Base-by-base conservation (phyloP, 2,888 invertebrate species). In the Idaea dimidiata region DNA sequence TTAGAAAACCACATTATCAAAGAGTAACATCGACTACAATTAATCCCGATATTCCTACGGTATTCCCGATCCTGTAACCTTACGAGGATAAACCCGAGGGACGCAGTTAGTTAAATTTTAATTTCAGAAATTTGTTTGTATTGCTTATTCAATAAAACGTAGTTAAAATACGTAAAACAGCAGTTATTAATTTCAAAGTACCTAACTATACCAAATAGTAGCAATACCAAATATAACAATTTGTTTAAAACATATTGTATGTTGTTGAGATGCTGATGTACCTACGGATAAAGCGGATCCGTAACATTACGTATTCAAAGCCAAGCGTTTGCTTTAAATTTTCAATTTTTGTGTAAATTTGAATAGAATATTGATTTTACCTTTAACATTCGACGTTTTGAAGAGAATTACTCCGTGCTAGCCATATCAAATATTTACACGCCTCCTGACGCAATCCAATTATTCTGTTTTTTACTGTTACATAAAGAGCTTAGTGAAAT, bases 301-400 rank as follows among this genome's bases (percentile, higher is more conserved):
- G 60, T 70, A 66, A 66, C 72, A 78, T 81, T 78, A 62, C 69
- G 74, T 69, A 80, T 80, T 78, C 80, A 65, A 61, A 67, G 65
- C 65, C 66, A 72, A 61, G 65, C 71, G 67, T 70, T 68, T 69
- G 70, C 62, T 71, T 71, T 66, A 72, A 68, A 70, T 72, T 76
- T 77, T 78, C 67, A 68, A 75, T 73, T 78, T 77, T 79, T 67
- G 66, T 61, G 71, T 75, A 72, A 78, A 78, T 73, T 76, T 72
- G 69, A 66, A 72, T 74, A 71, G 78, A 76, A 75, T 77, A 76
- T 74, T 77, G 73, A 77, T 72, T 76, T 73, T 73, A 67, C 62
- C 61, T 66, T 66, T 69, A 56, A 56, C 56, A 18, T 56, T 56
- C 56, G 56, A 56, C 56, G 56, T 72, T 73, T 71, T 69, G 61